These are phyloP conservation scores for Pterocles burchelli DNA, from an alignment of 2,113 vertebrate genomes.

Conservation along the genomic window DNA sequence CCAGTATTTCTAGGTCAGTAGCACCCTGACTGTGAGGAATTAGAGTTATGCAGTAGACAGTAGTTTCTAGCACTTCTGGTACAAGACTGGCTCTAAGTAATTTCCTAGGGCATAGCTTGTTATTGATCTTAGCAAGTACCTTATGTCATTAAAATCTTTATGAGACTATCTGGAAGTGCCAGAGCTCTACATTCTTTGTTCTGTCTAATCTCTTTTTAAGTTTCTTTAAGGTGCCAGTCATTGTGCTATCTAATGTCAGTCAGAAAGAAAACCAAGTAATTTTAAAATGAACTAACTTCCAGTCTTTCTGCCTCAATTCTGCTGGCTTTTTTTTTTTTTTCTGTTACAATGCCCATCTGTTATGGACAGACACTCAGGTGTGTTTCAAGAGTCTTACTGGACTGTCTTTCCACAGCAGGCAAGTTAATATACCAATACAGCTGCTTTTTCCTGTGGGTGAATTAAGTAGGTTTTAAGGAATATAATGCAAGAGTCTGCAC, in stretches of 20 bases:
- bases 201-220: neutral
- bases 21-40: neutral
- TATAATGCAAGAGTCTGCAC: neutral
- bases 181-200: neutral
- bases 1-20: neutral
- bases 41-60: neutral
- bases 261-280: neutral
- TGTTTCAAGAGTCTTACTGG: neutral
- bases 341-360: neutral
- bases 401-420: neutral
- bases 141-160: neutral
- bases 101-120: neutral
- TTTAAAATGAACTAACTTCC: neutral
- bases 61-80: neutral
- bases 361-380: neutral
- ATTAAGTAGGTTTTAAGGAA: neutral
- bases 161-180: neutral
- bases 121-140: neutral
- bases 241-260: neutral
- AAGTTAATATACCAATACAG: neutral
- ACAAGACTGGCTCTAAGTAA: neutral
- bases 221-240: neutral
- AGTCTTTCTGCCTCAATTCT: neutral
- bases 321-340: neutral
- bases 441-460: neutral